These are phyloP conservation scores for Coelopa pilipes DNA, from an alignment of 2,888 invertebrate genomes.

Conservation along the genomic window DNA sequence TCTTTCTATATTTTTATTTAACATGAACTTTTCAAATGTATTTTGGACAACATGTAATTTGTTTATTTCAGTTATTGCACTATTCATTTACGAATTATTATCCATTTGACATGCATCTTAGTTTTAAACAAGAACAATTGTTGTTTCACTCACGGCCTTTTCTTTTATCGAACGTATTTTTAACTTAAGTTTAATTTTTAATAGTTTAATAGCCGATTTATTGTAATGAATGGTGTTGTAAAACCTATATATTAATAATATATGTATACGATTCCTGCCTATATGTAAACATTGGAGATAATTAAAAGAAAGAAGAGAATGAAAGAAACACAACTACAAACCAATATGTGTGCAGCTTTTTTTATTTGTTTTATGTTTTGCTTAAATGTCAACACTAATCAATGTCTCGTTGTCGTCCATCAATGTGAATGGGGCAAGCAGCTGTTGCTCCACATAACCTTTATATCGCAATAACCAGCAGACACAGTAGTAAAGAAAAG, in stretches of 20 bases:
- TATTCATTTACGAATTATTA: neutral
- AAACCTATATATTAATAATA: constrained; percentile 4
- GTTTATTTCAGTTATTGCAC: neutral
- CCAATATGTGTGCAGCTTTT: constrained; percentile 11
- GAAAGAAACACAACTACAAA: constrained; percentile 25
- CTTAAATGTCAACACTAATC: neutral
- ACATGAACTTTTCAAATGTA: no score
- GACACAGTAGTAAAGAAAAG: neutral
- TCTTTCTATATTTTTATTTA: no score
- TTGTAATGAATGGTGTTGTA: constrained; percentile 29
- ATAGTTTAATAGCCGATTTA: constrained; percentile 6
- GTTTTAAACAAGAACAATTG: neutral
- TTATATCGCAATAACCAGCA: neutral
- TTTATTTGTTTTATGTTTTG: constrained; percentile 13
- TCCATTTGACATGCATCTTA: constrained; percentile 1
- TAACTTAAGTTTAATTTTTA: neutral
- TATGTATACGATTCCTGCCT: constrained; percentile 20
- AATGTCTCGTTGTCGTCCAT: constrained; percentile 1
- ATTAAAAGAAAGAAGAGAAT: constrained; percentile 15
- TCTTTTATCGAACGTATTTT: neutral
- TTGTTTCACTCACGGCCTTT: constrained; percentile 3
- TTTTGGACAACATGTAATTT: no score
- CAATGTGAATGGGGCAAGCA: neutral
- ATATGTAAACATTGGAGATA: neutral
- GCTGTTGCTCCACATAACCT: neutral